Evolutionary conservation across 2,113 vertebrate species (phyloP).

Genomic region (Rhinoptilus africanus): DNA sequence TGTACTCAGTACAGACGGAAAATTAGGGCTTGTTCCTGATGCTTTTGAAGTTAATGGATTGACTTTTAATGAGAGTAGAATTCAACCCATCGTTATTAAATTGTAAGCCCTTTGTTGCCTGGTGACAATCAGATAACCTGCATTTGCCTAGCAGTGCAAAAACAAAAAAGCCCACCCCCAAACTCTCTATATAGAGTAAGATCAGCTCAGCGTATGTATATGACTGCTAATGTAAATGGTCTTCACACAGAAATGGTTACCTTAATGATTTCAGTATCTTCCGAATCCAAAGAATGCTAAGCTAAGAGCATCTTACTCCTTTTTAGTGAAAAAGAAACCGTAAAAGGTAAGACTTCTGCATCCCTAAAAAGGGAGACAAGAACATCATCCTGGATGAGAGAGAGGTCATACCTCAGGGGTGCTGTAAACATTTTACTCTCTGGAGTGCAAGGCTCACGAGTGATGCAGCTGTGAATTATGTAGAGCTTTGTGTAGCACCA

Average conservation of each 20-base stretch:
- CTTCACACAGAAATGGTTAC: neutral
- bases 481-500: fast-evolving
- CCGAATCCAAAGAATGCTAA: neutral
- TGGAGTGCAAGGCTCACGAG: neutral
- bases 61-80: slow-evolving; percentile 21
- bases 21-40: slow-evolving; percentile 9
- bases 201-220: neutral
- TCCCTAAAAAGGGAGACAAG: neutral
- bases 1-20: slow-evolving; percentile 19
- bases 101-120: slow-evolving; percentile 27
- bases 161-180: neutral
- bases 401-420: neutral
- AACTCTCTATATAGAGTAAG: neutral
- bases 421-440: neutral
- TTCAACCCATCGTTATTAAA: neutral
- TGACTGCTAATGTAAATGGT: neutral
- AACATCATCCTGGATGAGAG: neutral
- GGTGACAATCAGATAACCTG: slow-evolving; percentile 25
- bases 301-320: neutral
- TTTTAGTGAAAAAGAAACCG: neutral
- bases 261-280: neutral
- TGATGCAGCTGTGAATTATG: neutral
- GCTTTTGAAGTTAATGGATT: slow-evolving; percentile 52
- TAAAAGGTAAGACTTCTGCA: neutral
- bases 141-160: neutral